phyloP scores from a whole-genome alignment of 2,888 invertebrate genomes.

The Chironomus tentans region DNA sequence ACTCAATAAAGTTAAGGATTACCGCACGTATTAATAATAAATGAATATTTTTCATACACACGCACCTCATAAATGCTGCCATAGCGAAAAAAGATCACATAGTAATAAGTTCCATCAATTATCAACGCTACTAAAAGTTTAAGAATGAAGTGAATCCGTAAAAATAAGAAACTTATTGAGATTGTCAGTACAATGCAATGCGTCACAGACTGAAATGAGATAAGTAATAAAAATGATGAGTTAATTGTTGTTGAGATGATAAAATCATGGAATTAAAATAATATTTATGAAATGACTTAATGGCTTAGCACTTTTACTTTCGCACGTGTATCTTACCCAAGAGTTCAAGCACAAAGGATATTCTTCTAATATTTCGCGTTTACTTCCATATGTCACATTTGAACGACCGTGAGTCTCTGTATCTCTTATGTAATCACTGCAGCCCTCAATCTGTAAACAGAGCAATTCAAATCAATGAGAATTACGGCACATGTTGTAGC shows the following conservation, averaged over 20 bases:
- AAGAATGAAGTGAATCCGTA: slow-evolving; percentile 72
- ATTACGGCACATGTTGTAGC: neutral
- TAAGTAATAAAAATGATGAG: too few relatives aligned
- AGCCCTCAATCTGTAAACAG: neutral
- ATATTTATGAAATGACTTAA: neutral
- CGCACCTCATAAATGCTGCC: slow-evolving; percentile 46
- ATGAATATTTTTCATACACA: slow-evolving; percentile 5
- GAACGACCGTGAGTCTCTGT: neutral
- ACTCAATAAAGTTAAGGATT: neutral
- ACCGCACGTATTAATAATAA: neutral
- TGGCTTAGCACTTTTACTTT: too few relatives aligned
- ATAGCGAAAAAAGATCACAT: slow-evolving; percentile 56
- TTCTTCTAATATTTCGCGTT: neutral
- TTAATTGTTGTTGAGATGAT: too few relatives aligned
- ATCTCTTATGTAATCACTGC: neutral
- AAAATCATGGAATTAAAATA: neutral
- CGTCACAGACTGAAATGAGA: slow-evolving; percentile 41
- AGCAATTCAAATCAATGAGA: neutral
- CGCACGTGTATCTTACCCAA: slow-evolving; percentile 34
- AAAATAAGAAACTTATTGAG: slow-evolving; percentile 68
- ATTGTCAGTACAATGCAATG: slow-evolving; percentile 49
- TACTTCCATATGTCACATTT: slow-evolving; percentile 10
- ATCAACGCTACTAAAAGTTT: slow-evolving; percentile 63
- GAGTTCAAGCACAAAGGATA: slow-evolving; percentile 37
- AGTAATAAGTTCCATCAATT: slow-evolving; percentile 57